A percentile compares a stretch with the other conserved stretches of the same genome.
Evolutionary conservation across 1,140 invertebrate genomes (phyloP).

Genomic region (Propsilocerus akamusi): DNA sequence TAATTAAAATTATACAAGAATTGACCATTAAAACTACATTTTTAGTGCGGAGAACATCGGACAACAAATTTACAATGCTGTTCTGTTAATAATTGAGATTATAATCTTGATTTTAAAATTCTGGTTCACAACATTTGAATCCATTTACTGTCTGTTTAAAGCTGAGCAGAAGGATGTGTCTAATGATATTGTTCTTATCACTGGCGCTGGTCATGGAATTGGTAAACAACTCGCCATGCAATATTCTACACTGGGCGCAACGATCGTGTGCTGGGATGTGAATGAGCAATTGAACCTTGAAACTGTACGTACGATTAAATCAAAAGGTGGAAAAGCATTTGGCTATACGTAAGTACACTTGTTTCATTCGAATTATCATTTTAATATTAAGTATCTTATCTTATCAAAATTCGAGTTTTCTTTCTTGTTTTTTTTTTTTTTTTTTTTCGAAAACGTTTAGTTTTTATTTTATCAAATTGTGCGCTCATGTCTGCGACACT

Average conservation of each 20-base stretch:
- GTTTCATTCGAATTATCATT: background rate
- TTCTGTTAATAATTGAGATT: background rate
- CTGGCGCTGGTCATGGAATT: conserved; percentile 80
- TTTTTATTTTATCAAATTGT: too few species aligned
- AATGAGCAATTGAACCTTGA: conserved; percentile 49
- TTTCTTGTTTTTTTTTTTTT: background rate
- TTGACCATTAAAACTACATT: too few species aligned
- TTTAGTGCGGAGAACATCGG: too few species aligned
- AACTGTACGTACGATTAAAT: conserved; percentile 35
- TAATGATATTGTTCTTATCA: conserved; percentile 53
- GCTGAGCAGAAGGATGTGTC: conserved; percentile 34
- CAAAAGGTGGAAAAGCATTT: conserved; percentile 26
- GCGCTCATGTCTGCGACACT: too few species aligned
- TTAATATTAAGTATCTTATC: background rate
- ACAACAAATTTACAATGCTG: too few species aligned
- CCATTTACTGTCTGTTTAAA: background rate
- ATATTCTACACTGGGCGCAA: conserved; percentile 57
- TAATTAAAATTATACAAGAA: too few species aligned
- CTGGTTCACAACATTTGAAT: background rate
- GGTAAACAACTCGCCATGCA: conserved; percentile 67
- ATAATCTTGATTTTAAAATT: background rate
- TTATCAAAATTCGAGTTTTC: too few species aligned
- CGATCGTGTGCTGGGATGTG: conserved; percentile 74
- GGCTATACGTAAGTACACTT: conserved; percentile 30
- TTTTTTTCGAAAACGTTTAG: background rate